A percentile compares a stretch with the other conserved stretches of the same genome.
Conservation (phyloP, 2,888 invertebrate genomes). For the Artemia sinica region DNA sequence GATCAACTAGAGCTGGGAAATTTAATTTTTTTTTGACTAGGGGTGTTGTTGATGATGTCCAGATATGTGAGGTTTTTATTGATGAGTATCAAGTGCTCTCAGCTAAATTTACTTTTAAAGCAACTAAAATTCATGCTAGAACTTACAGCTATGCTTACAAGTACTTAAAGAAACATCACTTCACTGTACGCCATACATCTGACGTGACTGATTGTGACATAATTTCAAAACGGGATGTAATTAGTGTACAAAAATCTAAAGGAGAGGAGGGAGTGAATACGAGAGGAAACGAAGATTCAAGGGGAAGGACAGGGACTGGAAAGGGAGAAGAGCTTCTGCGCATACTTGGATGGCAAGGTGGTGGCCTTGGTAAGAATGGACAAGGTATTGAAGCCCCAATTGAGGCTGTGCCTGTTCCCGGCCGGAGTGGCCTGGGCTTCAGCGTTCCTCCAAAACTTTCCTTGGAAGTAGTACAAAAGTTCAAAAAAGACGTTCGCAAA, state of each 20-base stretch:
- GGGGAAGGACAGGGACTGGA: no score
- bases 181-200: not conserved
- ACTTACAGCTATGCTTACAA: slow-evolving; percentile 1
- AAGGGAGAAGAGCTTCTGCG: not conserved
- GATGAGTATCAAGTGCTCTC: not conserved
- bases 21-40: no score
- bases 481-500: not conserved
- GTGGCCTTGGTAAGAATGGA: not conserved
- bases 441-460: not conserved
- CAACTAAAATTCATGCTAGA: not conserved
- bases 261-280: not conserved
- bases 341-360: slow-evolving; percentile 6
- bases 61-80: not conserved
- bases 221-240: not conserved
- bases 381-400: not conserved
- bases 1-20: no score
- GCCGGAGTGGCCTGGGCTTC: not conserved
- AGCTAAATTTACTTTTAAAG: not conserved
- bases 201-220: not conserved
- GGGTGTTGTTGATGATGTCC: no score
- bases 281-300: no score
- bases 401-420: not conserved
- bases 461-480: not conserved
- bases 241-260: not conserved
- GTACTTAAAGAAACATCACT: slow-evolving; percentile 5